Base-by-base conservation (phyloP, 2,113 vertebrate species). In the Perognathus longimembris region DNA sequence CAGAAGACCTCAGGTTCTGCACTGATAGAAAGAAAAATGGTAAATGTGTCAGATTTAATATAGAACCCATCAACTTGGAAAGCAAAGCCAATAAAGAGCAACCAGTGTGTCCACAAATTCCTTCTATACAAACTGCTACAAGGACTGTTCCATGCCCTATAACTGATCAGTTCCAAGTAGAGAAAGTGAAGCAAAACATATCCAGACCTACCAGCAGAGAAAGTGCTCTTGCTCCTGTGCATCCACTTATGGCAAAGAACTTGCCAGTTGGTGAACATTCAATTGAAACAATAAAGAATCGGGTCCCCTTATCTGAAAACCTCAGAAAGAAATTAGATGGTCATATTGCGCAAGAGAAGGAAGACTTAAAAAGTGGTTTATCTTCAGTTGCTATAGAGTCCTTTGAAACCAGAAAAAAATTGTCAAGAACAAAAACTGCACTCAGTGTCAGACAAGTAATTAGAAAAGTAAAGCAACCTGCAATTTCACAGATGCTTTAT, bases 401-500 rank as follows among this genome's bases (percentile, higher is more conserved):
- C 42, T 93, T 75, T 32, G 36, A 71, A 78, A 78, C 34, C 59
- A 90, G 50, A 79, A 93, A 79, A 50, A 86, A 24, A 24, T 6
- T 15, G 40, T 32, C 71, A 50, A 61, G 22, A 38, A 88, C 24
- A 54, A 82, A 50, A 95, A 59, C 11, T 38, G 7, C 36, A 30
- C 28, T 28, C 50, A 0, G 26, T 69, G 40, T 76, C 11, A 91
- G 45, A 45, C 3, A 28, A 34, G 17, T 50, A 64, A 70, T 77
- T 50, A 74, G 22, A 24, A 94, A 93, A 86, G 66, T 75, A 81
- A 94, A 89, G 70, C 85, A 86, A 28, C 5, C 75, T n/a, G 10
- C 34, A 32, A 22, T 64, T 34, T 92, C 32, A 34, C 61, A n/a
- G 14, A 79, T 26, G 32, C 32, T 10, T 57, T 59, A 6, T 80